A percentile compares a stretch with the other conserved stretches of the same genome.
These are phyloP conservation scores for Apolygus lucorum DNA, from an alignment of 1,140 invertebrate genomes.

Conservation along the genomic window DNA sequence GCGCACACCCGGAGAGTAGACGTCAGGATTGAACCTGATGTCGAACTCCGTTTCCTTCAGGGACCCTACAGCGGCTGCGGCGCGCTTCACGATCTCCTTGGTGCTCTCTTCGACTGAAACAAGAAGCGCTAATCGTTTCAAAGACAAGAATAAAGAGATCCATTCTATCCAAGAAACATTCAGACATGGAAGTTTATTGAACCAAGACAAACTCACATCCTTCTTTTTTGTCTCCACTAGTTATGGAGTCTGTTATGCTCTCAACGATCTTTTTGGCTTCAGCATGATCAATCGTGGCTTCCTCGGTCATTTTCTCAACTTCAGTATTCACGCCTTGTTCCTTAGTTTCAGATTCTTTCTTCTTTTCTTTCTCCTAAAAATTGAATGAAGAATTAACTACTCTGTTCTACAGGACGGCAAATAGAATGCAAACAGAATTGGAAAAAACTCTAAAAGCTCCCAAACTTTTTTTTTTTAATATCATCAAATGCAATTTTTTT, in stretches of 20 bases:
- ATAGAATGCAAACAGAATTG: too few relatives aligned
- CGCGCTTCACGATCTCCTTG: conserved; percentile 79
- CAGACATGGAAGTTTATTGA: background rate
- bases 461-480: too few relatives aligned
- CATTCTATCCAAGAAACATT: too few relatives aligned
- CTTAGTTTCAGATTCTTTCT: conserved; percentile 39
- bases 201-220: conserved; percentile 49
- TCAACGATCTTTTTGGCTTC: conserved; percentile 89
- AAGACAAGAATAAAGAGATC: too few relatives aligned
- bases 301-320: conserved; percentile 33
- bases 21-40: conserved; percentile 89
- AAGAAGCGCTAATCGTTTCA: background rate
- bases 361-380: conserved; percentile 40
- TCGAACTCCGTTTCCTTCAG: conserved; percentile 91
- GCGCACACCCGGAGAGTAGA: conserved; percentile 86
- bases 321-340: conserved; percentile 31
- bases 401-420: too few relatives aligned
- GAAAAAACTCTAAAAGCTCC: too few relatives aligned
- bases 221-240: conserved; percentile 64
- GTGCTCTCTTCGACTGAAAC: conserved; percentile 70
- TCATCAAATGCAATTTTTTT: too few relatives aligned
- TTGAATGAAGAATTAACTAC: too few relatives aligned
- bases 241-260: conserved; percentile 71
- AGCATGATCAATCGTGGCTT: conserved; percentile 57
- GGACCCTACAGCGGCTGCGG: conserved; percentile 82